A percentile compares a stretch with the other conserved stretches of the same genome.
Evolutionary conservation across 2,797 vertebrate genomes (phyloP).

Genomic region (Bothrops alternatus): DNA sequence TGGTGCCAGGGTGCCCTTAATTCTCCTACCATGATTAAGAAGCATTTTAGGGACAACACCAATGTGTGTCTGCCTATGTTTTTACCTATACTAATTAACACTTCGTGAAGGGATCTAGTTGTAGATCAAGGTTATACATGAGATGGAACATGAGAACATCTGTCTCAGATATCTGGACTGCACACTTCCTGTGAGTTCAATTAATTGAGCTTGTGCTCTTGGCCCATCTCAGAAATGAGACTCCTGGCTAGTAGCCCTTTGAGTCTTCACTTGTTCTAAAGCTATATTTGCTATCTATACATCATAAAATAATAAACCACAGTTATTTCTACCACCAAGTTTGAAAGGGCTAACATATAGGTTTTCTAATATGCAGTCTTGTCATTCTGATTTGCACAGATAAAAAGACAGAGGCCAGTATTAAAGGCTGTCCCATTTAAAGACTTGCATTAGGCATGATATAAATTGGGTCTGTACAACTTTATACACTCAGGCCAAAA

Average conservation of each 20-base stretch:
- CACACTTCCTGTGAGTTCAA: neutral
- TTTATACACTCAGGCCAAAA: neutral
- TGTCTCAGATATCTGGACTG: neutral
- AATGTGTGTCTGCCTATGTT: neutral
- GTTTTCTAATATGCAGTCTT: neutral
- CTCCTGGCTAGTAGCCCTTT: neutral
- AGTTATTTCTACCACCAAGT: neutral
- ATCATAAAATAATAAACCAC: neutral
- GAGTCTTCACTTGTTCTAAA: neutral
- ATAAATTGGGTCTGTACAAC: neutral
- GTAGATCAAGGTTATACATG: neutral
- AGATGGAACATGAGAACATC: neutral
- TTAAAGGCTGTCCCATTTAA: neutral
- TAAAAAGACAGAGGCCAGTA: neutral
- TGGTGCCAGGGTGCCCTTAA: slow-evolving; percentile 15
- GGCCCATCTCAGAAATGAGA: neutral
- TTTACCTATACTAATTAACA: neutral
- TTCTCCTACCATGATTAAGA: slow-evolving; percentile 29
- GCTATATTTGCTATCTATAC: neutral
- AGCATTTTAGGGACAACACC: neutral
- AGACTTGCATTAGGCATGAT: neutral
- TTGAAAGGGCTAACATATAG: neutral
- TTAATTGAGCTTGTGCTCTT: neutral
- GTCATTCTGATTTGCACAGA: neutral
- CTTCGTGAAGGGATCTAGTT: accelerated